Conservation (phyloP, 2,888 invertebrate species). For the Limenitis camilla region DNA sequence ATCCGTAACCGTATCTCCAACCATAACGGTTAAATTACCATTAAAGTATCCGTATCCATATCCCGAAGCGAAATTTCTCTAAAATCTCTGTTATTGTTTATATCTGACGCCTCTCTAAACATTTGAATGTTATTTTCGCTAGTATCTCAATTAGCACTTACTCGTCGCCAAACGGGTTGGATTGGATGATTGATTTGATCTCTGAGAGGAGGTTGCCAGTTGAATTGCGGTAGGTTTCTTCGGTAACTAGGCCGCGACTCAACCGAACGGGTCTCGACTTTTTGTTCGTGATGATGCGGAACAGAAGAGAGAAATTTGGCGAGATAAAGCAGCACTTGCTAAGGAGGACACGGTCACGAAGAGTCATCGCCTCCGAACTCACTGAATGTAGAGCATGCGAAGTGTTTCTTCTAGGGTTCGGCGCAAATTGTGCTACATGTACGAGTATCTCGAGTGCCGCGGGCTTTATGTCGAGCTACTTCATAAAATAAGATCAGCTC, state of each 20-base stretch:
- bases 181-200: no score
- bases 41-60: no score
- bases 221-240: slow-evolving; percentile 14
- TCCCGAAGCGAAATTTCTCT: no score
- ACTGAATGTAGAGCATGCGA: slow-evolving; percentile 63
- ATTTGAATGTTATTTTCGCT: no score
- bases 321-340: slow-evolving; percentile 63
- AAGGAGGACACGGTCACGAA: slow-evolving; percentile 70
- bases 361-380: slow-evolving; percentile 68
- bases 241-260: slow-evolving; percentile 63
- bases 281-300: slow-evolving; percentile 70
- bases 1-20: no score
- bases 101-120: no score
- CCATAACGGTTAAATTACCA: no score
- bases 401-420: slow-evolving; percentile 58
- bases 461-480: slow-evolving; percentile 39
- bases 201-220: no score
- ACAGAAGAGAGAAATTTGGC: slow-evolving; percentile 71
- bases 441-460: slow-evolving; percentile 45
- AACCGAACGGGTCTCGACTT: slow-evolving; percentile 65
- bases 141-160: no score
- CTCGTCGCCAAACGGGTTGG: no score
- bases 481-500: no score
- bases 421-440: slow-evolving; percentile 48
- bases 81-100: no score